Percentiles rank a stretch among this genome's conserved stretches.
Conservation (phyloP, 1,140 invertebrate genomes). For the Drosophila setifemur region DNA sequence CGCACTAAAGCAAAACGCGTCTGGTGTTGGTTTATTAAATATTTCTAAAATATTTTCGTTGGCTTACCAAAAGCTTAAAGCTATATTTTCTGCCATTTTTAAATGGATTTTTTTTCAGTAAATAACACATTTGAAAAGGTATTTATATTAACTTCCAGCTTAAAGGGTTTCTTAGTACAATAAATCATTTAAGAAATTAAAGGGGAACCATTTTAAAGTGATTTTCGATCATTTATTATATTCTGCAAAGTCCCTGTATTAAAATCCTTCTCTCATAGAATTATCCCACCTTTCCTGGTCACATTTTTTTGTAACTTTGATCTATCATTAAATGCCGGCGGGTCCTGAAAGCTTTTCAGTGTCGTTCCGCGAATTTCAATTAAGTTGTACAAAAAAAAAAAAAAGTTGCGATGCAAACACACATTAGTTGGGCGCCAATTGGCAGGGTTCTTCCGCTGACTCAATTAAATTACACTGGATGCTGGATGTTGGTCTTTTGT, state of each 20-base stretch:
- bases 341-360: slow-evolving; percentile 31
- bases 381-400: no score
- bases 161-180: no score
- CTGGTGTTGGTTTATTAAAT: neutral
- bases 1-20: neutral
- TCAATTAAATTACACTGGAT: slow-evolving; percentile 23
- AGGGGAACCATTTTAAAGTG: no score
- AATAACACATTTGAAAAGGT: no score
- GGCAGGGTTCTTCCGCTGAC: slow-evolving; percentile 1
- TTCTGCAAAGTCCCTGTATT: no score
- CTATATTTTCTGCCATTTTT: no score
- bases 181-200: no score
- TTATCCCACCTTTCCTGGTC: no score
- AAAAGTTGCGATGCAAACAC: neutral
- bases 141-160: no score
- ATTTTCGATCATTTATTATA: neutral
- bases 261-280: no score
- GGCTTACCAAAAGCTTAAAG: no score
- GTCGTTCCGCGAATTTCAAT: slow-evolving; percentile 17
- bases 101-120: no score
- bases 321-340: slow-evolving; percentile 2
- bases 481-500: neutral
- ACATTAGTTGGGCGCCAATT: slow-evolving; percentile 16
- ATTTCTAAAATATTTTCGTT: neutral
- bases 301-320: neutral